Conservation (phyloP, 2,888 invertebrate genomes). For the Drosophila birchii region DNA sequence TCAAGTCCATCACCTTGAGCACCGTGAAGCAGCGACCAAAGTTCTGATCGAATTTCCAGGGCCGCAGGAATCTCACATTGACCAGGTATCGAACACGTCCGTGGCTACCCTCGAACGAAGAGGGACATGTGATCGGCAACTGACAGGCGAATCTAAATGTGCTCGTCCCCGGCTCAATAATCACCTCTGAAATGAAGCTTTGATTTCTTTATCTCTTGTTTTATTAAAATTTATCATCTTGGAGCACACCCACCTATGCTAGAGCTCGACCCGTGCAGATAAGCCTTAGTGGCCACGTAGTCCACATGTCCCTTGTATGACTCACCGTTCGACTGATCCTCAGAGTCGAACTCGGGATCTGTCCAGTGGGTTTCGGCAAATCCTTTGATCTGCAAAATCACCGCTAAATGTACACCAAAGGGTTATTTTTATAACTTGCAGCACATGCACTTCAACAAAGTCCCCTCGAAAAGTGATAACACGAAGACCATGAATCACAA, state of each 20-base stretch:
- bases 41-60: constrained; percentile 91
- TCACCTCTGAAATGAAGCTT: constrained; percentile 40
- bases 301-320: constrained; percentile 57
- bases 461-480: constrained; percentile 5
- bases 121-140: constrained; percentile 85
- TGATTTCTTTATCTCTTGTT: constrained; percentile 4
- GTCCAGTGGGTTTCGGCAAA: constrained; percentile 59
- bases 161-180: constrained; percentile 85
- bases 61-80: constrained; percentile 90
- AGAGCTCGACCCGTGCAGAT: constrained; percentile 56
- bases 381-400: constrained; percentile 58
- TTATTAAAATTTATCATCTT: constrained; percentile 22
- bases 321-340: constrained; percentile 30
- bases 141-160: constrained; percentile 85
- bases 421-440: constrained; percentile 4
- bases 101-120: constrained; percentile 85
- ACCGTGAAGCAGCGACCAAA: constrained; percentile 91
- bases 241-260: constrained; percentile 38
- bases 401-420: constrained; percentile 33
- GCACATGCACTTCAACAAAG: constrained; percentile 2
- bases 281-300: constrained; percentile 57
- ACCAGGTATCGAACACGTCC: constrained; percentile 87
- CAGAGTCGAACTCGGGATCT: constrained; percentile 29
- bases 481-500: constrained; percentile 39
- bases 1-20: constrained; percentile 90